phyloP scores from a whole-genome alignment of 2,888 invertebrate species.

The Dryococelus australis region DNA sequence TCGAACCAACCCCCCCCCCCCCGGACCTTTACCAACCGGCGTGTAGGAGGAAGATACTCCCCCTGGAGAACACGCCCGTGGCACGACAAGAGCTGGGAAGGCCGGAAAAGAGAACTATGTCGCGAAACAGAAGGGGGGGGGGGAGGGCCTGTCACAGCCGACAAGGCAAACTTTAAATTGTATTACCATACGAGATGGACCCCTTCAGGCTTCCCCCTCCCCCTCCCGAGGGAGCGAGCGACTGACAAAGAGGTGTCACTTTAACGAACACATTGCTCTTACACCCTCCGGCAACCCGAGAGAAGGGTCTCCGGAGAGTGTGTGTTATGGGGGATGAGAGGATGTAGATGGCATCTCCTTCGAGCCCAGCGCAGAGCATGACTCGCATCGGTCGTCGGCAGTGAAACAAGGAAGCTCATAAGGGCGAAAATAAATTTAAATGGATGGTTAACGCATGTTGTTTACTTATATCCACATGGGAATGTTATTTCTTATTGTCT shows the following conservation, averaged over 20 bases:
- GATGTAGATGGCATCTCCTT: too few species aligned
- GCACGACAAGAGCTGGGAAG: neutral
- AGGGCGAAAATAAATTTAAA: too few species aligned
- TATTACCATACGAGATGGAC: conserved; percentile 29
- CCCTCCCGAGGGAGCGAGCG: neutral
- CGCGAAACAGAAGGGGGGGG: neutral
- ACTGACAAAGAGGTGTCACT: neutral
- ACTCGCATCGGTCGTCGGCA: too few species aligned
- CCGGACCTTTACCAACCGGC: neutral
- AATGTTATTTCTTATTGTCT: too few species aligned
- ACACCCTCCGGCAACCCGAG: neutral
- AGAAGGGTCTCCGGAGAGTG: neutral
- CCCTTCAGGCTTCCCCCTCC: neutral
- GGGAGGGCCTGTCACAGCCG: neutral
- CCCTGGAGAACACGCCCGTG: neutral
- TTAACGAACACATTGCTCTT: neutral
- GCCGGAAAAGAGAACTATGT: neutral
- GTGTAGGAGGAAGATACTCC: neutral
- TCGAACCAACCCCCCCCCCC: neutral
- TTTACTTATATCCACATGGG: too few species aligned
- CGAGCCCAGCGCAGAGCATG: too few species aligned
- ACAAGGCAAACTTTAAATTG: conserved; percentile 26
- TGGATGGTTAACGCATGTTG: too few species aligned
- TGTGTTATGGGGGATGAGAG: too few species aligned
- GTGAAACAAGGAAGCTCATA: too few species aligned